Percentiles rank a stretch among this genome's conserved stretches.
Evolutionary conservation across 2,888 invertebrate species (phyloP).

Genomic region (Diogma glabrata): DNA sequence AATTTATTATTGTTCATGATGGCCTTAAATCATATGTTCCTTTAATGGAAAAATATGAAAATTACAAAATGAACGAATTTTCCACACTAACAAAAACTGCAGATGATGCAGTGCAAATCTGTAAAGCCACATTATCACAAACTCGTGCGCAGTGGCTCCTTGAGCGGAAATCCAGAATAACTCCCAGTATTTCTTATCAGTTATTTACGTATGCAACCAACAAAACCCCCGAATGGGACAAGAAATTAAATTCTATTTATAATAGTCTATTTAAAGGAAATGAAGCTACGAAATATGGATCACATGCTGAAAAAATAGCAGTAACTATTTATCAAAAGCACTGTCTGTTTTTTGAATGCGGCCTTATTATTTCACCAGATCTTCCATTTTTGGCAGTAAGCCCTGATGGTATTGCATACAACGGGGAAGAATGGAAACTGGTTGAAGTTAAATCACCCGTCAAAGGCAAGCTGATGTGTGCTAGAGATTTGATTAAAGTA

Average conservation of each 20-base stretch:
- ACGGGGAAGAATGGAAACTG: conserved; percentile 11
- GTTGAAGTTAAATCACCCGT: conserved; percentile 9
- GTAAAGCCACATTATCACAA: neutral
- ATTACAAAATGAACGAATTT: conserved; percentile 24
- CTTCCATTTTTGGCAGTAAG: conserved; percentile 7
- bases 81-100: neutral
- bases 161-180: neutral
- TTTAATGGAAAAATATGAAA: conserved; percentile 23
- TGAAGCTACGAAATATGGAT: conserved; percentile 5
- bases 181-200: conserved; percentile 1
- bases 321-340: neutral
- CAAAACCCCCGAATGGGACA: conserved; percentile 10
- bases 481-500: neutral
- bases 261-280: conserved; percentile 10
- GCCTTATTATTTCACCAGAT: neutral
- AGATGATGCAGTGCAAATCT: conserved; percentile 10
- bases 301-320: conserved; percentile 7
- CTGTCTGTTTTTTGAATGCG: conserved; percentile 7
- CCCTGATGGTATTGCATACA: conserved; percentile 10
- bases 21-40: neutral
- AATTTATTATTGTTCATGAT: neutral
- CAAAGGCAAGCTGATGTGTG: conserved; percentile 3
- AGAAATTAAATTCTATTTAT: conserved; percentile 4
- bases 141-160: neutral
- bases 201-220: neutral